Evolutionary conservation across 1,140 invertebrate species (phyloP).

Genomic region (Delia radicum): DNA sequence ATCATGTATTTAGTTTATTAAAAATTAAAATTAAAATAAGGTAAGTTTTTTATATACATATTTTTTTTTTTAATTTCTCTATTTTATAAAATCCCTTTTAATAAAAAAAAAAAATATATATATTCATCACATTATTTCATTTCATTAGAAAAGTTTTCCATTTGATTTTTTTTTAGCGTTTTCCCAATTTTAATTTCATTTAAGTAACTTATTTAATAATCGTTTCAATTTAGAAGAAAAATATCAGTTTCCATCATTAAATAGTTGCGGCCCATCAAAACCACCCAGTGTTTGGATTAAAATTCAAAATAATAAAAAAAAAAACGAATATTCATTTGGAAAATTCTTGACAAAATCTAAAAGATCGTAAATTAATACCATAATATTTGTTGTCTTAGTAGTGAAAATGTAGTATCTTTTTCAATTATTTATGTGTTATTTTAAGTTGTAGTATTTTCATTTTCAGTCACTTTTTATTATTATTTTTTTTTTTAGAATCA

Average conservation of each 20-base stretch:
- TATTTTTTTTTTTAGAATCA: background rate
- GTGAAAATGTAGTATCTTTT: background rate
- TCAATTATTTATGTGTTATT: background rate
- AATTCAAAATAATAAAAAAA: constrained; percentile 10
- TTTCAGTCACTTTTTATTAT: background rate
- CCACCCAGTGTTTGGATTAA: constrained; percentile 33
- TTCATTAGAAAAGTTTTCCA: background rate
- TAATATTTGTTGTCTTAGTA: constrained; percentile 15
- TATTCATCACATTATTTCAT: background rate
- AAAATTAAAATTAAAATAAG: no score
- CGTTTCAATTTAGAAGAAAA: constrained; percentile 15
- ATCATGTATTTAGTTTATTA: no score
- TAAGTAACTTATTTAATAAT: background rate
- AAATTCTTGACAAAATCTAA: background rate
- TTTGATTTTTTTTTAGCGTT: background rate
- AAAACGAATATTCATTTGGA: background rate
- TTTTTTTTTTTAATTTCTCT: background rate
- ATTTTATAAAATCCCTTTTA: background rate
- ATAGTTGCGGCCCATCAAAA: constrained; percentile 54
- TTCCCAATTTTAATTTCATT: background rate
- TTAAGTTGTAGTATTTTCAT: background rate
- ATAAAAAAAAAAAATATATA: background rate
- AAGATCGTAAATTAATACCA: background rate
- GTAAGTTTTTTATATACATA: background rate
- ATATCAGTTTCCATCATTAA: constrained; percentile 55